phyloP scores from a whole-genome alignment of 2,797 vertebrate species.

The Phataginus tricuspis region DNA sequence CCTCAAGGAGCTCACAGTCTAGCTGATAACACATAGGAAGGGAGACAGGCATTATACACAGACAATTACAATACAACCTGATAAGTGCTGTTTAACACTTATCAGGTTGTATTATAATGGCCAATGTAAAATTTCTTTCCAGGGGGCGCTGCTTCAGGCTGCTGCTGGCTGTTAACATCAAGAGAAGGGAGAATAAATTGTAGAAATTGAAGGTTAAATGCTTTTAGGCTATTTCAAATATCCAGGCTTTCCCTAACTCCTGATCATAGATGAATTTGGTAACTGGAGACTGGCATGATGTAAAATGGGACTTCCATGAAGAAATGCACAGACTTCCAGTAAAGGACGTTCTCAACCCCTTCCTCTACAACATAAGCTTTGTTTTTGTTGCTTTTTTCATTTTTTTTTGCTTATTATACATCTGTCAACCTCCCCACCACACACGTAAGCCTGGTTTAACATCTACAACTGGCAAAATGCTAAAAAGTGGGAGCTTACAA shows the following conservation, averaged over 20 bases:
- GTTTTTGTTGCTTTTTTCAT: background rate
- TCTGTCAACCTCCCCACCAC: background rate
- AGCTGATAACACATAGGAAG: conserved; percentile 21
- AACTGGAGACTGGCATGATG: background rate
- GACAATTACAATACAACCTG: conserved; percentile 68
- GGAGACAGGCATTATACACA: conserved; percentile 53
- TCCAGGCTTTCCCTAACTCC: background rate
- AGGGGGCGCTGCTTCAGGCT: conserved; percentile 26
- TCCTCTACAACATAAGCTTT: background rate
- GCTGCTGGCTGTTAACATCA: conserved; percentile 32
- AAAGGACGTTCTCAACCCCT: background rate
- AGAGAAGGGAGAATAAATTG: background rate
- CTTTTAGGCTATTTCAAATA: conserved; percentile 30
- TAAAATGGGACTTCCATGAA: background rate
- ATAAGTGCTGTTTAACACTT: conserved; percentile 63
- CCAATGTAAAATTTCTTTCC: conserved; percentile 64
- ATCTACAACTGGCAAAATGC: conserved; percentile 42
- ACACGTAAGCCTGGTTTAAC: background rate
- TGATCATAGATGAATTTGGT: background rate
- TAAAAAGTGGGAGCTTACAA: background rate
- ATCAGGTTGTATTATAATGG: conserved; percentile 63
- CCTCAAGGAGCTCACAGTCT: conserved; percentile 51
- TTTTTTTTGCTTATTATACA: conserved; percentile 9
- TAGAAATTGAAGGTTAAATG: conserved; percentile 50
- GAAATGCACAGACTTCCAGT: background rate